Conservation (phyloP, 2,888 invertebrate species). For the Odontocolon sp. region DNA sequence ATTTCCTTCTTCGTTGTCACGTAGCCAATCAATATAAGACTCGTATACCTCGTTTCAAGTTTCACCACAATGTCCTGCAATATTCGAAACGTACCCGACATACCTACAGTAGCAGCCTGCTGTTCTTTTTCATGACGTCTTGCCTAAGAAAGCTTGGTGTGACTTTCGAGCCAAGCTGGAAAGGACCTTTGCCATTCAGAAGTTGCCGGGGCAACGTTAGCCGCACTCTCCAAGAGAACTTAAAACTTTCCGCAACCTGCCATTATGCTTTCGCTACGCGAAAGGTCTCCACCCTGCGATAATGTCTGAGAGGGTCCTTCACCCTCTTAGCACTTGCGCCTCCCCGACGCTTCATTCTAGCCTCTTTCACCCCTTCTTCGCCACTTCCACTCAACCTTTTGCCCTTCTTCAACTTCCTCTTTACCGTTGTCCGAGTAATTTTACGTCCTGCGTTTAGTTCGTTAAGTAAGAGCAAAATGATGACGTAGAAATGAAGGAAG, state of each 20-base stretch:
- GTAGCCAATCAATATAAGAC: too few species aligned
- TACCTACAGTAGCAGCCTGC: too few species aligned
- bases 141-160: neutral
- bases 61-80: too few species aligned
- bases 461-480: slow-evolving; percentile 44
- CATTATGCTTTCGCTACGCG: slow-evolving; percentile 10
- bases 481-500: too few species aligned
- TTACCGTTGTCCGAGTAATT: slow-evolving; percentile 42
- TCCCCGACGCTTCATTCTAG: slow-evolving; percentile 30
- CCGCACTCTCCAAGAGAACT: neutral
- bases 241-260: slow-evolving; percentile 19
- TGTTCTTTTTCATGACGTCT: too few species aligned
- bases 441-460: slow-evolving; percentile 47
- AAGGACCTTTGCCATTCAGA: neutral
- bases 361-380: neutral
- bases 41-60: too few species aligned
- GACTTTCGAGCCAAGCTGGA: neutral
- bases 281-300: slow-evolving; percentile 1
- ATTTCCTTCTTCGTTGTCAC: too few species aligned
- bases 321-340: slow-evolving; percentile 18
- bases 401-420: neutral
- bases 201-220: neutral
- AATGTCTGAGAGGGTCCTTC: slow-evolving; percentile 45
- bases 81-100: too few species aligned
- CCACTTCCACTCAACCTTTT: too few species aligned